These are phyloP conservation scores for Melipona quadrifasciata DNA, from an alignment of 1,140 invertebrate species.

Conservation along the genomic window DNA sequence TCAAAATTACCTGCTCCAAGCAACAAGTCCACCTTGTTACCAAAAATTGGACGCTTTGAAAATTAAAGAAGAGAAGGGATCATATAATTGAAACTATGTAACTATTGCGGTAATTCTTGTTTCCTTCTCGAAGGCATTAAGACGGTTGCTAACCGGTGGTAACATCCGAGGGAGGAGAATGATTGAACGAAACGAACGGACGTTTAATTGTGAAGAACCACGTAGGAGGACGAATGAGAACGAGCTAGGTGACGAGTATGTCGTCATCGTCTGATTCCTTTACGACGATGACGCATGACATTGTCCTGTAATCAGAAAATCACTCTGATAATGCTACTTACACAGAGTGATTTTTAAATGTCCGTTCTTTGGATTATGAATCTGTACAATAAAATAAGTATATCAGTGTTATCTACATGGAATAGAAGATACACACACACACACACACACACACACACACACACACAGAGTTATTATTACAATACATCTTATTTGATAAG, in stretches of 20 bases:
- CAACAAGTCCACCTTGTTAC: neutral
- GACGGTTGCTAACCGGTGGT: slow-evolving; percentile 29
- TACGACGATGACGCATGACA: slow-evolving; percentile 45
- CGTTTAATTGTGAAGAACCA: slow-evolving; percentile 52
- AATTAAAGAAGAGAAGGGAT: neutral
- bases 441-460: too few species aligned
- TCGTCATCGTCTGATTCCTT: slow-evolving; percentile 23
- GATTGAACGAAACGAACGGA: slow-evolving; percentile 48
- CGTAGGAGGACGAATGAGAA: slow-evolving; percentile 45
- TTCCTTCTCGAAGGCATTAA: slow-evolving; percentile 29
- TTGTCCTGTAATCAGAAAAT: slow-evolving; percentile 36
- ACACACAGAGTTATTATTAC: neutral
- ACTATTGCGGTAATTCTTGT: slow-evolving; percentile 17
- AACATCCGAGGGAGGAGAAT: slow-evolving; percentile 41
- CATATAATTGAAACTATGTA: neutral
- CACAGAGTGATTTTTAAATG: neutral
- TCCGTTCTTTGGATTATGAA: neutral
- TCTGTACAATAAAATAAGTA: too few species aligned
- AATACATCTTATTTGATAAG: neutral
- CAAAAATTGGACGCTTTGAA: neutral
- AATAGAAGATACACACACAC: slow-evolving; percentile 1
- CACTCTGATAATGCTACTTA: neutral
- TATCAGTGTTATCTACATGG: neutral
- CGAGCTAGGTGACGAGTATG: slow-evolving; percentile 42
- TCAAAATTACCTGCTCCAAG: neutral